Evolutionary conservation across 2,888 invertebrate genomes (phyloP).

Genomic region (Rotaria sp.): DNA sequence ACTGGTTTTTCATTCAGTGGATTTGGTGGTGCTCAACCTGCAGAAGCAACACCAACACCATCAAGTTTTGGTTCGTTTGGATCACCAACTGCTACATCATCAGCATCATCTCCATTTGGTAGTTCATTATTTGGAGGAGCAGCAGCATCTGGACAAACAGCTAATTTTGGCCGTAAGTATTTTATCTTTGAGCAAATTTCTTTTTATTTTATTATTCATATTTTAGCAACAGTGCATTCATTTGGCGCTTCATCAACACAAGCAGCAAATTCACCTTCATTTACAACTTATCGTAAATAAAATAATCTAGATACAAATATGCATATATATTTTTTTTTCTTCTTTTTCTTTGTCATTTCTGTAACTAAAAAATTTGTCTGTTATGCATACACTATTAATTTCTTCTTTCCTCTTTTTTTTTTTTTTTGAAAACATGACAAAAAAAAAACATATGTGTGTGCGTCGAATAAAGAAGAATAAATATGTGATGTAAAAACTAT

Average conservation of each 20-base stretch:
- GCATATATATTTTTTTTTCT: background rate
- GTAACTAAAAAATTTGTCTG: background rate
- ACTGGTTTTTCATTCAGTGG: background rate
- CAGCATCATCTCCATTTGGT: background rate
- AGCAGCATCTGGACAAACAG: background rate
- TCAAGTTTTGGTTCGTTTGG: background rate
- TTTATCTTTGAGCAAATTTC: background rate
- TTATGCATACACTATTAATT: background rate
- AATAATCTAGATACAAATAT: background rate
- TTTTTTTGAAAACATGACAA: background rate
- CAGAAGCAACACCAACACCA: background rate
- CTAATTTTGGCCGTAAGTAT: background rate
- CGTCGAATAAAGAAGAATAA: background rate
- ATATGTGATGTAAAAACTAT: background rate
- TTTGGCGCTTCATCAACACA: background rate
- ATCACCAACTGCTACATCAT: background rate
- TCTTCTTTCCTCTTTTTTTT: background rate
- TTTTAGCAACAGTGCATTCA: background rate
- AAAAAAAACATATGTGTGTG: background rate
- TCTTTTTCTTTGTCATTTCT: background rate
- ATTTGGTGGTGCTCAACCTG: background rate
- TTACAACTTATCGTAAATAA: slow-evolving; percentile 4
- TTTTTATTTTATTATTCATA: background rate
- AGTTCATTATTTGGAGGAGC: background rate
- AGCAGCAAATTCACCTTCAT: background rate